Conservation (phyloP, 2,888 invertebrate genomes). For the Orthosia incerta region DNA sequence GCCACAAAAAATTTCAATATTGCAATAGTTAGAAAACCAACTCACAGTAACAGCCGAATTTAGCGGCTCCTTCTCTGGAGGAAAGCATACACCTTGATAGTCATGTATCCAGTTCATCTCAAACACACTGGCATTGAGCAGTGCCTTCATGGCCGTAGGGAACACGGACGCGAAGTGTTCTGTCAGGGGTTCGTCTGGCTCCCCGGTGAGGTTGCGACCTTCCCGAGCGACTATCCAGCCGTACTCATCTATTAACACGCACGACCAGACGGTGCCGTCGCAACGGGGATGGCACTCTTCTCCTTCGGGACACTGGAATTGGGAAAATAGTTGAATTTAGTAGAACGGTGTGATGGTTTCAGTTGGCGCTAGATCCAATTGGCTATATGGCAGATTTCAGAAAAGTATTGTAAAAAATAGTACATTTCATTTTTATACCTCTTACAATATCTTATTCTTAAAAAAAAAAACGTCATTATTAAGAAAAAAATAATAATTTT, state of each 20-base stretch:
- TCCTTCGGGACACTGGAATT: conserved; percentile 77
- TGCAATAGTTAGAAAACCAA: not conserved
- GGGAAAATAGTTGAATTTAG: not conserved
- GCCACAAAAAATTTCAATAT: no score
- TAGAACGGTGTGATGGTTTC: not conserved
- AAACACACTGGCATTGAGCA: conserved; percentile 80
- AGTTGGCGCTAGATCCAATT: not conserved
- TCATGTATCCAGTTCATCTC: conserved; percentile 85
- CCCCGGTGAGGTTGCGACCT: conserved; percentile 64
- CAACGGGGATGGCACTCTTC: conserved; percentile 79
- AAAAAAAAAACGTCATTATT: no score
- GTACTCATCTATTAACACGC: conserved; percentile 85
- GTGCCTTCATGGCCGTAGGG: conserved; percentile 82
- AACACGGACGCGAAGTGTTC: conserved; percentile 80
- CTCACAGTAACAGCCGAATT: conserved; percentile 74
- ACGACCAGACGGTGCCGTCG: conserved; percentile 82
- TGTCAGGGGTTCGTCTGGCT: conserved; percentile 72
- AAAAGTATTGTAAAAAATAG: no score
- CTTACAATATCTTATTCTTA: no score
- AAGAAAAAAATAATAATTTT: no score
- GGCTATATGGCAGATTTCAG: no score
- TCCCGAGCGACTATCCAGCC: conserved; percentile 85
- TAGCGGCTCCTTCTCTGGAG: conserved; percentile 66
- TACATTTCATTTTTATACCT: no score
- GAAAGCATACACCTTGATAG: conserved; percentile 86